Evolutionary conservation across 2,888 invertebrate species (phyloP).

Genomic region (Onthophagus sagittarius): DNA sequence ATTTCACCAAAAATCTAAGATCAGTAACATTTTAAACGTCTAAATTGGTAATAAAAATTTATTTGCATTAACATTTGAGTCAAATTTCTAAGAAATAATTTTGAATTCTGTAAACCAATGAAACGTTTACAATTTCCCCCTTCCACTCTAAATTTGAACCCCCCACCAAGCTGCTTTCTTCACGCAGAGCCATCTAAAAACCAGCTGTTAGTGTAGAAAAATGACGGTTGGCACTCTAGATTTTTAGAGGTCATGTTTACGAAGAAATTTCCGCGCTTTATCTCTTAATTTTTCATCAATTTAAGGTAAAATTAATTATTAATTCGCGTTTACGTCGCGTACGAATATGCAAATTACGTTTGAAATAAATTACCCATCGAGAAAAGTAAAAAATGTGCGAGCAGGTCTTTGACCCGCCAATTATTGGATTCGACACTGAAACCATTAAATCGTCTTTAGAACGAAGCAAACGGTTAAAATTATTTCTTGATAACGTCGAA

Average conservation of each 20-base stretch:
- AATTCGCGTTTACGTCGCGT: background rate
- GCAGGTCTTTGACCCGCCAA: constrained; percentile 21
- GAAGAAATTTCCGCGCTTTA: background rate
- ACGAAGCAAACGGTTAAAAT: background rate
- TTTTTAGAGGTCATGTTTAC: background rate
- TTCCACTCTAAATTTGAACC: background rate
- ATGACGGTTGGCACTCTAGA: background rate
- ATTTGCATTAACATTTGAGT: no score
- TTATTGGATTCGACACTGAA: constrained; percentile 16
- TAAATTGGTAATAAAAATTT: no score
- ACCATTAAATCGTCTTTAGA: constrained; percentile 6
- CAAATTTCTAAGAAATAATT: no score
- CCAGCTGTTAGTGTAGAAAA: background rate
- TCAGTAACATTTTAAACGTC: no score
- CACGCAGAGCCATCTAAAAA: background rate
- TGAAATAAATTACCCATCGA: background rate
- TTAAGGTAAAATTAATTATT: background rate
- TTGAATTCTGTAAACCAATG: no score
- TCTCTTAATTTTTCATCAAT: background rate
- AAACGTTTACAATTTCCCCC: background rate
- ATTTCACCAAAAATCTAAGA: no score
- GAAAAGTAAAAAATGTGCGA: background rate
- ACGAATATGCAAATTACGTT: background rate
- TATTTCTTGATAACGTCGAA: constrained; percentile 9
- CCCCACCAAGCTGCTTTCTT: background rate